These are phyloP conservation scores for Tribolium castaneum DNA, from an alignment of 1,140 invertebrate genomes.

Conservation along the genomic window DNA sequence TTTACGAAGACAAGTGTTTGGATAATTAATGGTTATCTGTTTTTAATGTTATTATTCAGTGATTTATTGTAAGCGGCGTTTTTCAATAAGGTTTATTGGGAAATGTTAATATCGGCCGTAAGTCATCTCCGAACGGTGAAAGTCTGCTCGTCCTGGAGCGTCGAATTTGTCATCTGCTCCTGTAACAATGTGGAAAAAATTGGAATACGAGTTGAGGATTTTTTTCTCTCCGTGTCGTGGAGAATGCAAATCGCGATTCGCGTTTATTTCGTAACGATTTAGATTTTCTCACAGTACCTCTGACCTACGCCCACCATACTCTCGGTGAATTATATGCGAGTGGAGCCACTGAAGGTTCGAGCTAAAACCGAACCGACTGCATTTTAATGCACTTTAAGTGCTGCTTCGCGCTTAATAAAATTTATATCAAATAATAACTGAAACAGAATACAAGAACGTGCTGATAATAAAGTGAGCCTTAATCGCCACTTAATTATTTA, in stretches of 20 bases:
- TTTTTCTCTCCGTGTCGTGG: not conserved
- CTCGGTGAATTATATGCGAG: conserved; percentile 16
- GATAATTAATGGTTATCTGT: conserved; percentile 29
- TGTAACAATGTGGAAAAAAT: too few species aligned
- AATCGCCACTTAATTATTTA: not conserved
- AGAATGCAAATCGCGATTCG: conserved; percentile 29
- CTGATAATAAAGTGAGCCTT: not conserved
- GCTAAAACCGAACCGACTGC: not conserved
- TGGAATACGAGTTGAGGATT: not conserved
- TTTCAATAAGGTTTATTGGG: conserved; percentile 19
- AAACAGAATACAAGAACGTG: not conserved
- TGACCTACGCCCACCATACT: conserved; percentile 16
- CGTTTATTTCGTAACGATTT: conserved; percentile 29
- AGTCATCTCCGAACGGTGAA: conserved; percentile 20
- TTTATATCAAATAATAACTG: not conserved
- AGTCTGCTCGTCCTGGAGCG: not conserved
- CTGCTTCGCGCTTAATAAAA: not conserved
- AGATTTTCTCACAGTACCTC: conserved; percentile 32
- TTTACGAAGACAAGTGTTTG: conserved; percentile 25
- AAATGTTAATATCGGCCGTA: conserved; percentile 6
- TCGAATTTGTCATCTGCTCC: not conserved
- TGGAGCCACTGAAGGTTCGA: conserved; percentile 11
- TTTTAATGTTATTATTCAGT: conserved; percentile 33
- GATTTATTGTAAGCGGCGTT: conserved; percentile 11
- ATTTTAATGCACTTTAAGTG: not conserved